Evolutionary conservation across 2,113 vertebrate species (phyloP).

Genomic region (Callaeas wilsoni): DNA sequence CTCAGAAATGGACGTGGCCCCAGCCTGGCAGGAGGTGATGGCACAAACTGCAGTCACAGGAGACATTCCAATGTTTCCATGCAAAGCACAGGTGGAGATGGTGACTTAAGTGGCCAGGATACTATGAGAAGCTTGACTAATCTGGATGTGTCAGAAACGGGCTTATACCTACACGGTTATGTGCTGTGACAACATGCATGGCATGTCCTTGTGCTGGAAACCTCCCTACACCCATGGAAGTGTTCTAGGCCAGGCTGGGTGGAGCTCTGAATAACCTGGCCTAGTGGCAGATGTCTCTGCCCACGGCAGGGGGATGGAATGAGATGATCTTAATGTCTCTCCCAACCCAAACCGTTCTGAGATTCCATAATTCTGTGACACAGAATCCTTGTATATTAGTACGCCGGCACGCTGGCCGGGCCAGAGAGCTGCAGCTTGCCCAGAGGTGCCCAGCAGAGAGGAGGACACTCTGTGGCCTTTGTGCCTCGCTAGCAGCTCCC

Average conservation of each 20-base stretch:
- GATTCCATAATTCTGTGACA: background rate
- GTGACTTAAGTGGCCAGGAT: background rate
- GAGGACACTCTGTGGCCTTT: too few species aligned
- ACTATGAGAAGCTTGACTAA: rapidly evolving
- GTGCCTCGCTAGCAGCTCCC: too few species aligned
- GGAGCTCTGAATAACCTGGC: background rate
- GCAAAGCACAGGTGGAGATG: background rate
- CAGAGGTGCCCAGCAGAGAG: too few species aligned
- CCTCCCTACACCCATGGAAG: background rate
- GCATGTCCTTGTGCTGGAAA: background rate
- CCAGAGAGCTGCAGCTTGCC: too few species aligned
- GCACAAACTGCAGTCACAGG: background rate
- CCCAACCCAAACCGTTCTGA: background rate
- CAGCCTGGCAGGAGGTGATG: background rate
- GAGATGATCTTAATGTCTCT: background rate
- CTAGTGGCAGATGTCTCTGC: background rate
- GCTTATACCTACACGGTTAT: rapidly evolving
- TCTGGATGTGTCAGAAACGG: background rate
- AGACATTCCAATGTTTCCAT: rapidly evolving
- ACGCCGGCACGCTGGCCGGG: too few species aligned
- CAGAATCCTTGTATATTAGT: background rate
- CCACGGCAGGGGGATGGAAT: background rate
- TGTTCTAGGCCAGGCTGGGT: background rate
- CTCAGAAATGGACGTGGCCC: background rate
- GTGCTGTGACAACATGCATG: background rate